Conservation (phyloP, 1,140 invertebrate genomes). For the Phymorhynchus buccinoides region DNA sequence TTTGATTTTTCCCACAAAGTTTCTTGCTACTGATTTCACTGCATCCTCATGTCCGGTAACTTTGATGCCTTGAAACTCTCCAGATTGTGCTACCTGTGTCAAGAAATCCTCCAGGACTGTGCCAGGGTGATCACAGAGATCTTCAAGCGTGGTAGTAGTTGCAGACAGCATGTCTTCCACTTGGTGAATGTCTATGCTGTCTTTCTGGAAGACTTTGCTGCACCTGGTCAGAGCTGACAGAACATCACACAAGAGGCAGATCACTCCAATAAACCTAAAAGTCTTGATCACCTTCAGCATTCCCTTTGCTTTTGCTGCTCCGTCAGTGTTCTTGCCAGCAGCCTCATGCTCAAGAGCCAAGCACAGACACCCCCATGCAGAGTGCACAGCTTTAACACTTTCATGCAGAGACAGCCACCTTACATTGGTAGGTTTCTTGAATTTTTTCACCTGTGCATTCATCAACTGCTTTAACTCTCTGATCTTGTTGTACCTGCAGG, state of each 20-base stretch:
- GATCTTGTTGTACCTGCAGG: conserved; percentile 38
- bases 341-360: conserved; percentile 37
- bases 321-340: conserved; percentile 27
- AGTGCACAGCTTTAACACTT: conserved; percentile 28
- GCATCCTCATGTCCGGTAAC: background rate
- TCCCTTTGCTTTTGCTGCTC: conserved; percentile 9
- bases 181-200: conserved; percentile 34
- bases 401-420: conserved; percentile 41
- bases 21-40: background rate
- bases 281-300: conserved; percentile 34
- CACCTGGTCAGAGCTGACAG: conserved; percentile 23
- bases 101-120: background rate
- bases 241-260: conserved; percentile 36
- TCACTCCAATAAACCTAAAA: conserved; percentile 26
- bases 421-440: conserved; percentile 39
- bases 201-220: conserved; percentile 37
- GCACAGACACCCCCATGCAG: conserved; percentile 34
- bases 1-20: background rate
- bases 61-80: background rate
- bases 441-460: conserved; percentile 34
- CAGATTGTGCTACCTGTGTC: background rate
- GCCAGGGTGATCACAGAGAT: background rate
- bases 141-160: background rate
- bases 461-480: conserved; percentile 35
- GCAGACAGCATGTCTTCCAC: conserved; percentile 28